Percentiles rank a stretch among this genome's conserved stretches.
Evolutionary conservation across 2,113 vertebrate species (phyloP).

Genomic region (Lophotis ruficrista): DNA sequence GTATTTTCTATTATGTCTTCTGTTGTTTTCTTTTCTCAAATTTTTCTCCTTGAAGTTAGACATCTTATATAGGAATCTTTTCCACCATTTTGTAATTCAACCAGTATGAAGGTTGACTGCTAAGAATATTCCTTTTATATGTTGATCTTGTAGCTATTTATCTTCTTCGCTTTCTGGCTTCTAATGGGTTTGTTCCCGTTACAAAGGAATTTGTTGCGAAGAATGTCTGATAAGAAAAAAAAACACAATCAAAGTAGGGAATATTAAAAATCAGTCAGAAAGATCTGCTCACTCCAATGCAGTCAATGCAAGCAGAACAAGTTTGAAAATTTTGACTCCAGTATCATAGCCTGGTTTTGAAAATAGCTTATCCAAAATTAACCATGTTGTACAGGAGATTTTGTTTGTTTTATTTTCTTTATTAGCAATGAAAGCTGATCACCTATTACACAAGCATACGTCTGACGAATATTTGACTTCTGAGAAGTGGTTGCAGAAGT

Average conservation of each 20-base stretch:
- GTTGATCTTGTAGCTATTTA: neutral
- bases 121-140: neutral
- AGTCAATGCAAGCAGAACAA: neutral
- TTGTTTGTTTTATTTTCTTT: neutral
- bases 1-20: neutral
- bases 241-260: neutral
- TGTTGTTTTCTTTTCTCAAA: neutral
- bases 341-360: neutral
- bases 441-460: neutral
- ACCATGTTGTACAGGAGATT: neutral
- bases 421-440: neutral
- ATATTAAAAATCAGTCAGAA: neutral
- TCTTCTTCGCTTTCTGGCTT: neutral
- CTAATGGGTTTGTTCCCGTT: neutral
- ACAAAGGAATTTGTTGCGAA: neutral
- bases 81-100: neutral
- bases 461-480: slow-evolving; percentile 73
- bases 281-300: neutral
- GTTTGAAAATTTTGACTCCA: neutral
- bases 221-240: neutral
- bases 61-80: neutral
- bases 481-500: slow-evolving; percentile 78
- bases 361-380: neutral
- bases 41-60: neutral
- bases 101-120: neutral